A percentile compares a stretch with the other conserved stretches of the same genome.
These are phyloP conservation scores for Macrophya annulata DNA, from an alignment of 2,888 invertebrate species.

Conservation along the genomic window DNA sequence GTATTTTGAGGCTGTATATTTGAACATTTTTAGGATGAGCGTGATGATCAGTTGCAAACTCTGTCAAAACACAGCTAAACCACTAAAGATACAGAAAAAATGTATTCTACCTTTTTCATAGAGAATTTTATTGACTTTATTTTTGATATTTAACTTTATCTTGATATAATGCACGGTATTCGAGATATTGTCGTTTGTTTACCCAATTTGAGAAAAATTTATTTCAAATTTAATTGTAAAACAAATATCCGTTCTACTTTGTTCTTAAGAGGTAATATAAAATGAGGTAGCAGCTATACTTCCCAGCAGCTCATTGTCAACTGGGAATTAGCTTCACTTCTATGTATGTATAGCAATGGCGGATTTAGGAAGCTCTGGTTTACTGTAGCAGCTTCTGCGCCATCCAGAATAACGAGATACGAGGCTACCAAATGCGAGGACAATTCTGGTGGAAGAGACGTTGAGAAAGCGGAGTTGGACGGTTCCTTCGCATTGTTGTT, in stretches of 20 bases:
- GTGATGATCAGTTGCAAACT: neutral
- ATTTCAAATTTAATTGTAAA: neutral
- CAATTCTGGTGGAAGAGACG: neutral
- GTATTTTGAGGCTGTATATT: neutral
- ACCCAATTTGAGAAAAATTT: neutral
- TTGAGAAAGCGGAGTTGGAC: constrained; percentile 10
- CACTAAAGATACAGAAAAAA: neutral
- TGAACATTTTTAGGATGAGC: neutral
- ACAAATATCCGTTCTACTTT: neutral
- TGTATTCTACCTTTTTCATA: neutral
- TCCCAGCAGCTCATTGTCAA: neutral
- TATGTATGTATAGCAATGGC: neutral
- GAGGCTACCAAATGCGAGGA: neutral
- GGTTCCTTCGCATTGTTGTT: neutral
- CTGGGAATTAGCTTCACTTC: constrained; percentile 12
- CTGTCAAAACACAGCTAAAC: neutral
- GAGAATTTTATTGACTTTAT: neutral
- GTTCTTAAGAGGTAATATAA: neutral
- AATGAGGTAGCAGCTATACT: neutral
- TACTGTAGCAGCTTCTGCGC: constrained; percentile 2
- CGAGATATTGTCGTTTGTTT: neutral
- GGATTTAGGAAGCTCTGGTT: neutral
- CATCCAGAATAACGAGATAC: constrained; percentile 19
- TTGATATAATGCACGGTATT: neutral
- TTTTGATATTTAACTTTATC: neutral